Evolutionary conservation across 2,113 vertebrate species (phyloP).

Genomic region (Hypomesus transpacificus): DNA sequence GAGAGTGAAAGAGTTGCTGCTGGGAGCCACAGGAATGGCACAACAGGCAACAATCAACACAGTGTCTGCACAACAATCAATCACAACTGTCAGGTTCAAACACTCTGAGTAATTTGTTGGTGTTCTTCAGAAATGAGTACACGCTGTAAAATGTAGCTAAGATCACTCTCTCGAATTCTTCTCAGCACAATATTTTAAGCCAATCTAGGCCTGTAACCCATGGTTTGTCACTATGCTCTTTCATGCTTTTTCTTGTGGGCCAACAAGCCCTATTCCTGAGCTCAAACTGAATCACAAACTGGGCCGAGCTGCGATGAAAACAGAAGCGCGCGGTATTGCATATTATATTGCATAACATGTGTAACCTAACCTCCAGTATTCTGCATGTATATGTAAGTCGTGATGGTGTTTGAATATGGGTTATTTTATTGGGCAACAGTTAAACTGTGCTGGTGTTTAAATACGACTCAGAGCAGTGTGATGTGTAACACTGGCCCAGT

Average conservation of each 20-base stretch:
- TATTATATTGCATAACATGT: too few relatives aligned
- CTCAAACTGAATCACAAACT: slow-evolving; percentile 8
- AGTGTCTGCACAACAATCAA: slow-evolving; percentile 83
- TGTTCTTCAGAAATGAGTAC: slow-evolving; percentile 77
- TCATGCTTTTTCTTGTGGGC: neutral
- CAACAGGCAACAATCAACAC: slow-evolving; percentile 80
- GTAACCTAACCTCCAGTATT: neutral
- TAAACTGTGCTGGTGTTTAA: slow-evolving; percentile 63
- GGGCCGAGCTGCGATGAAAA: neutral
- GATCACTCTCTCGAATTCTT: slow-evolving; percentile 74
- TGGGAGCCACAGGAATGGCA: slow-evolving; percentile 72
- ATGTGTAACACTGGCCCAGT: slow-evolving; percentile 68
- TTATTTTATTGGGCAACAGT: slow-evolving; percentile 47
- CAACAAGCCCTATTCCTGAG: neutral
- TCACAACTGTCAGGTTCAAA: slow-evolving; percentile 83
- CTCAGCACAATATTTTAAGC: slow-evolving; percentile 64
- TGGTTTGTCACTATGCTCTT: slow-evolving; percentile 64
- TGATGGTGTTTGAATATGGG: slow-evolving; percentile 38
- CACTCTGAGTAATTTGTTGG: slow-evolving; percentile 73
- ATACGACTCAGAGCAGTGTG: slow-evolving; percentile 64
- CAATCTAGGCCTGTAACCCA: slow-evolving; percentile 52
- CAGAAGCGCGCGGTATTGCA: too few relatives aligned
- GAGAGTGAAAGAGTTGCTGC: slow-evolving; percentile 72
- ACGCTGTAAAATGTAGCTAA: slow-evolving; percentile 70
- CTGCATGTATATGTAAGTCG: slow-evolving; percentile 16